phyloP scores from a whole-genome alignment of 2,113 vertebrate species.

The Heterotilapia buettikoferi region DNA sequence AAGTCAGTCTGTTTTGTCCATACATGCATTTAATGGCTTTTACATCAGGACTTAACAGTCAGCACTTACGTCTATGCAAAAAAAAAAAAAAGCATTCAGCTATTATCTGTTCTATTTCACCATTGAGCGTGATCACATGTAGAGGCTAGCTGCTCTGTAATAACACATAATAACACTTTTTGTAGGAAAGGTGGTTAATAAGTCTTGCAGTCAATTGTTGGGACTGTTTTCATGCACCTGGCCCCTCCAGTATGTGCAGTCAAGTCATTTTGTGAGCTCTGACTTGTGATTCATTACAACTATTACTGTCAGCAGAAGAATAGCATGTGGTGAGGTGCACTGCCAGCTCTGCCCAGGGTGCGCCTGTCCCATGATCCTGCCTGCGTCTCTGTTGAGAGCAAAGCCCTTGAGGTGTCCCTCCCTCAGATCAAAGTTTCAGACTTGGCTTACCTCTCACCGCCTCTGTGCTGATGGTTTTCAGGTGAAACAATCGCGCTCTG shows the following conservation, averaged over 20 bases:
- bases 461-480: conserved; percentile 45
- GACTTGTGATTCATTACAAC: neutral
- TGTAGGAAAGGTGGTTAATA: neutral
- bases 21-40: neutral
- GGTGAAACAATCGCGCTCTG: neutral
- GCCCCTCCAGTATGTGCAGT: neutral
- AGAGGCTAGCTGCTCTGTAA: neutral
- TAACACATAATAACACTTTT: neutral
- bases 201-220: neutral
- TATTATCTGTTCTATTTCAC: neutral
- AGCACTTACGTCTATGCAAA: neutral
- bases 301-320: neutral
- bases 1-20: neutral
- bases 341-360: neutral
- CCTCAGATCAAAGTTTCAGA: conserved; percentile 4
- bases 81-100: neutral
- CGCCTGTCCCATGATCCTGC: neutral
- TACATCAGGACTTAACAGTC: neutral
- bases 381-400: neutral
- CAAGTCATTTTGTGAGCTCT: neutral
- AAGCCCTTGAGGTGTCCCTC: conserved; percentile 1
- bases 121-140: neutral
- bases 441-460: neutral
- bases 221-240: neutral
- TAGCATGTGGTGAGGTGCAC: neutral